phyloP scores from a whole-genome alignment of 2,888 invertebrate genomes.

The Dysmachus trigonus region DNA sequence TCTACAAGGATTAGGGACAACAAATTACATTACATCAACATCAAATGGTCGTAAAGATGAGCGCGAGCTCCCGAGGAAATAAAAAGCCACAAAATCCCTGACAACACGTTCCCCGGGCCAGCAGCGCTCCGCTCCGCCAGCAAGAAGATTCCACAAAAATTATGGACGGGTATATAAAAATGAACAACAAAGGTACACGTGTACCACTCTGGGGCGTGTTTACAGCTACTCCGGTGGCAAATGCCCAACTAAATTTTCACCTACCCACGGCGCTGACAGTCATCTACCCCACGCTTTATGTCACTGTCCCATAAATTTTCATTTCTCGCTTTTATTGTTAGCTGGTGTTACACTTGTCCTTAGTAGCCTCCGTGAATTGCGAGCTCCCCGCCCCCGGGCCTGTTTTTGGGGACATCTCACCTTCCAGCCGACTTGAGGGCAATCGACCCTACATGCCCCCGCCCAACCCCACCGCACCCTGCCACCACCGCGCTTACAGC shows the following conservation, averaged over 20 bases:
- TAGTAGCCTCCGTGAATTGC: constrained; percentile 24
- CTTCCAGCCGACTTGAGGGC: neutral
- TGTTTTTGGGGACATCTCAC: neutral
- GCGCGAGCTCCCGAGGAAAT: neutral
- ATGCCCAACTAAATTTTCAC: constrained; percentile 24
- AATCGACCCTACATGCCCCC: neutral
- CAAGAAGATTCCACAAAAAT: constrained; percentile 11
- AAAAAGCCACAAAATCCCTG: constrained; percentile 14
- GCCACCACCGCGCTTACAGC: neutral
- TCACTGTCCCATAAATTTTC: constrained; percentile 42
- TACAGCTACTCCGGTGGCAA: constrained; percentile 26
- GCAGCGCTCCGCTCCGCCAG: no score
- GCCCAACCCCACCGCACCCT: neutral
- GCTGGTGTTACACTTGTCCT: constrained; percentile 32
- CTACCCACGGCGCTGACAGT: constrained; percentile 2
- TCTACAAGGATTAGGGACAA: constrained; percentile 42
- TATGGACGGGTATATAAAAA: constrained; percentile 37
- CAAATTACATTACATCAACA: constrained; percentile 44
- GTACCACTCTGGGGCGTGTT: constrained; percentile 23
- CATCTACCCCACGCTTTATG: constrained; percentile 32
- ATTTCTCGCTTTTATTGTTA: constrained; percentile 41
- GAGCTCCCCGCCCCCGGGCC: neutral
- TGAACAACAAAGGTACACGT: constrained; percentile 26
- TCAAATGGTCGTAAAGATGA: constrained; percentile 31
- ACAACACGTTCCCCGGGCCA: neutral